Conservation (phyloP, 2,113 vertebrate species). For the Nothoprocta pentlandii region DNA sequence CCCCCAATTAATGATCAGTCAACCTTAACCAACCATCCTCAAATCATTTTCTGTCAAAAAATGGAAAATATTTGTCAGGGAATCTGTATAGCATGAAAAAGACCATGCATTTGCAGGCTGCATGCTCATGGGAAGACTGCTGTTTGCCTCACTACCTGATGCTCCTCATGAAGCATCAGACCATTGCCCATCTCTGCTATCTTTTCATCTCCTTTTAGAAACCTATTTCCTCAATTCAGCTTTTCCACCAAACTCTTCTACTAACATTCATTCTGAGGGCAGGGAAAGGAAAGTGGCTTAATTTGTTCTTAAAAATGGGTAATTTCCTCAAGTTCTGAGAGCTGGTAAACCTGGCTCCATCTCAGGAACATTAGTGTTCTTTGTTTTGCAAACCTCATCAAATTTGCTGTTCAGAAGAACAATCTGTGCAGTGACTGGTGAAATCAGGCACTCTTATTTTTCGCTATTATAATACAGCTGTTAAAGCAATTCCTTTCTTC, state of each 20-base stretch:
- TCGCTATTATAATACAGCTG: not conserved
- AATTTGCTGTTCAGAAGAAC: not conserved
- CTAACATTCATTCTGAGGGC: not conserved
- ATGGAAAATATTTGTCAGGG: not conserved
- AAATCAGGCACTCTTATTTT: not conserved
- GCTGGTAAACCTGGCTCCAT: not conserved
- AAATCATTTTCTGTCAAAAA: not conserved
- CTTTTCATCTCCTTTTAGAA: not conserved
- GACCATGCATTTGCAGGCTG: not conserved
- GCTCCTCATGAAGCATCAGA: not conserved
- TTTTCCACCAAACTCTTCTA: not conserved
- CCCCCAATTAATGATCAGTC: not conserved
- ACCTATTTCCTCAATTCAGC: not conserved
- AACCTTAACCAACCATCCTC: not conserved
- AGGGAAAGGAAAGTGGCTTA: not conserved
- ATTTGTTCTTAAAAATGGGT: conserved; percentile 33
- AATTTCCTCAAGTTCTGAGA: not conserved
- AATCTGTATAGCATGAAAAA: not conserved
- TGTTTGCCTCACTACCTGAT: not conserved
- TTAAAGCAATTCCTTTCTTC: conserved; percentile 19
- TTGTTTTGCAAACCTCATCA: not conserved
- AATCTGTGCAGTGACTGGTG: not conserved
- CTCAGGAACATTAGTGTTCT: not conserved
- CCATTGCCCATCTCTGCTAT: not conserved
- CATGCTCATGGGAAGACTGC: not conserved